Percentiles rank a stretch among this genome's conserved stretches.
phyloP scores from a whole-genome alignment of 1,140 invertebrate genomes.

The Colletes gigas region DNA sequence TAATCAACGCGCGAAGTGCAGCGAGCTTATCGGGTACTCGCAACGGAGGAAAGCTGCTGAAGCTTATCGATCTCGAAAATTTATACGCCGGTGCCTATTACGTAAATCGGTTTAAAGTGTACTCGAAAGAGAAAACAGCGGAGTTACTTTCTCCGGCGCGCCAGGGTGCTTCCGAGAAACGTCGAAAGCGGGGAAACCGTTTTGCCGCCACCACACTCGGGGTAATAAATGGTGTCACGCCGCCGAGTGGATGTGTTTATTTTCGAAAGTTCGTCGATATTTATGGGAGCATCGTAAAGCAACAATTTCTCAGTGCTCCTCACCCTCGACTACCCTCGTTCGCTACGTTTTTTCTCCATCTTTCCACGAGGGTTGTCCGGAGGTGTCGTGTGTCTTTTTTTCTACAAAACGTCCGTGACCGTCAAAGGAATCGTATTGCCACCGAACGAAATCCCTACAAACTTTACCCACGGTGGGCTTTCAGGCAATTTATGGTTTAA shows the following conservation, averaged over 20 bases:
- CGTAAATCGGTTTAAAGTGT: not conserved
- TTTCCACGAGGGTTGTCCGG: not conserved
- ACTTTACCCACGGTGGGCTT: conserved; percentile 27
- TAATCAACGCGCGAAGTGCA: not conserved
- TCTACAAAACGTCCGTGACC: not conserved
- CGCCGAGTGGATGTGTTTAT: conserved; percentile 24
- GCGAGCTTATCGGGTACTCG: not conserved
- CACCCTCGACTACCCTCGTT: not conserved
- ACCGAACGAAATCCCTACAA: conserved; percentile 39
- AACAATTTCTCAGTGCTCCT: conserved; percentile 11
- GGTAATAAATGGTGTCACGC: conserved; percentile 39
- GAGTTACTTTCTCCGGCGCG: not conserved
- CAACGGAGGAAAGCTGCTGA: not conserved
- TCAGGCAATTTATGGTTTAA: conserved; percentile 57
- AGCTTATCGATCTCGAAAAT: not conserved
- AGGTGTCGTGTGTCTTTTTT: conserved; percentile 36
- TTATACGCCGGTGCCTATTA: conserved; percentile 14
- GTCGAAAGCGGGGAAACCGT: conserved; percentile 11
- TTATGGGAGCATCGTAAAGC: conserved; percentile 44
- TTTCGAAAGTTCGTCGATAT: conserved; percentile 21
- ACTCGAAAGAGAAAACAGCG: too few species aligned
- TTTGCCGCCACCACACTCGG: not conserved
- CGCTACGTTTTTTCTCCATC: not conserved
- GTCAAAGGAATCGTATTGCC: conserved; percentile 14
- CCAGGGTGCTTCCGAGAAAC: conserved; percentile 25